Base-by-base conservation (phyloP, 1,140 invertebrate genomes). In the Stegodyphus mimosarum region DNA sequence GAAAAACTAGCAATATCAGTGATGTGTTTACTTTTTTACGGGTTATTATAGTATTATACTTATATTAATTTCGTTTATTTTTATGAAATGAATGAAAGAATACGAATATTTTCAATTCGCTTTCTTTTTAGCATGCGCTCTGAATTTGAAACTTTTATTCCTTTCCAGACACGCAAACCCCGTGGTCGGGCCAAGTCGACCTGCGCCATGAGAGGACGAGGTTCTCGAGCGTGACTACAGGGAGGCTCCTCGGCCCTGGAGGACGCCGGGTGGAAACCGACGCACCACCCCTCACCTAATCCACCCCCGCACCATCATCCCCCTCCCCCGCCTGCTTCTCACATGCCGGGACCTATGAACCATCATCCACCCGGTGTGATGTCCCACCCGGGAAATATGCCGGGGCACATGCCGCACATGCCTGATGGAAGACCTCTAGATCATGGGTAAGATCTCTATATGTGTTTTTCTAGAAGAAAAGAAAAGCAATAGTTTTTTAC, bases 211-310 rank as follows among this genome's bases (percentile, higher is more conserved):
- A 49, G 83, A 72, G 83, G 83, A n/a, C 74, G 83, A 52, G 83
- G 83, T 51, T 77, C 83, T 52, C 83, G 83, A 53, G 83, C 83
- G 83, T 86, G 83, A 86, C 83, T 86, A 86, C 83, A 86, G 75
- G 83, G 83, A 70, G 83, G 83, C 83, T 86, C 85, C 77, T 86
- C 77, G 71, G 85, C 85, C 85, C 85, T 86, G 77, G 85, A 86
- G 76, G 85, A 86, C 69, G 74, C 83, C 83, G 75, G 83, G 70
- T 86, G 85, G 85, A 86, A 86, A 70, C 52, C 67, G 63, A 67
- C 69, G 49, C 69, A 66, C 69, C 60, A 66, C 70, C 72, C 81
- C 10, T 18, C 66, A 51, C 85, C 76, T 48, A 69, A 69, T 18
- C 84, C 74, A 6, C 77, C 51, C 75, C 52, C 17, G 51, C 74